Conservation (phyloP, 2,888 invertebrate species). For the Diloba caeruleocephala region DNA sequence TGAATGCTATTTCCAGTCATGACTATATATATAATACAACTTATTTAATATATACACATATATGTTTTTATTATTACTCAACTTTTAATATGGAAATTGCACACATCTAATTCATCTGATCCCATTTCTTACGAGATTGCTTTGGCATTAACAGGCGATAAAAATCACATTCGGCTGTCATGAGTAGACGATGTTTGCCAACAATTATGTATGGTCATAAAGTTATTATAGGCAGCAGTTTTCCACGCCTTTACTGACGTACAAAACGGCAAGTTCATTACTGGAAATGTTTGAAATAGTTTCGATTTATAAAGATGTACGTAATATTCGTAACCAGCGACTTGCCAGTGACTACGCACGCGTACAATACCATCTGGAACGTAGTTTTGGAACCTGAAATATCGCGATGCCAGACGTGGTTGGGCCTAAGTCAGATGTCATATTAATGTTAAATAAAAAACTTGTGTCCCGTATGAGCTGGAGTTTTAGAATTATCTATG, state of each 20-base stretch:
- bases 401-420: not conserved
- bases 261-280: slow-evolving; percentile 42
- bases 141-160: slow-evolving; percentile 34
- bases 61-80: no score
- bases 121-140: slow-evolving; percentile 19
- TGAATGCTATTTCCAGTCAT: no score
- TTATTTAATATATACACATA: no score
- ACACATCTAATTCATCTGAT: slow-evolving; percentile 6
- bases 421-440: no score
- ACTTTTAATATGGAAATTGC: no score
- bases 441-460: no score
- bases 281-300: slow-evolving; percentile 32
- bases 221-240: slow-evolving; percentile 38
- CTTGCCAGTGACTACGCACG: not conserved
- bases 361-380: not conserved
- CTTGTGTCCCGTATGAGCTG: no score
- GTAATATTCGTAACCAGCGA: not conserved
- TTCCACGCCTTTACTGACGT: slow-evolving; percentile 23
- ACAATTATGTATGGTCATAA: slow-evolving; percentile 38
- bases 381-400: not conserved
- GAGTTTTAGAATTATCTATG: no score
- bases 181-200: slow-evolving; percentile 40
- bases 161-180: slow-evolving; percentile 17
- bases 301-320: slow-evolving; percentile 3
- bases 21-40: no score